Conservation (phyloP, 2,888 invertebrate species). For the Orgyia antiqua region DNA sequence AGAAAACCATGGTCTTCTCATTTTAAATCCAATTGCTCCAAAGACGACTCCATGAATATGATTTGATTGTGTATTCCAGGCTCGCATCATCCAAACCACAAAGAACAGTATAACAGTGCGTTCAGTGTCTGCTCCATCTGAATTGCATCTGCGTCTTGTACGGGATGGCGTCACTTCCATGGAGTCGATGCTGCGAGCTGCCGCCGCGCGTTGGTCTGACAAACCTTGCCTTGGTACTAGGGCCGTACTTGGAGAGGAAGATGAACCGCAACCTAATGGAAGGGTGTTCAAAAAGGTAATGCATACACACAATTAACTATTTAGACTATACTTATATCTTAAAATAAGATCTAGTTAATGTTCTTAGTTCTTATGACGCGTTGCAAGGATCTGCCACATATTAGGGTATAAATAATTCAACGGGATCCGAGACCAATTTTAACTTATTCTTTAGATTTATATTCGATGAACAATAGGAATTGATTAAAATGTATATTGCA, state of each 20-base stretch:
- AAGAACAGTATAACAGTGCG: constrained; percentile 85
- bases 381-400: no score
- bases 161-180: constrained; percentile 88
- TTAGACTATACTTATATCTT: no score
- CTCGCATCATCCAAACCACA: constrained; percentile 82
- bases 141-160: constrained; percentile 84
- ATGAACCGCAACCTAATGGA: constrained; percentile 96
- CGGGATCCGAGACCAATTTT: no score
- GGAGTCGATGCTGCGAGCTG: constrained; percentile 89
- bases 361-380: no score
- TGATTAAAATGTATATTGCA: no score
- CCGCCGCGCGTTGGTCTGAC: constrained; percentile 84
- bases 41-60: background rate
- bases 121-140: constrained; percentile 83
- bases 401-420: no score
- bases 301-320: background rate
- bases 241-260: constrained; percentile 93
- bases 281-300: constrained; percentile 95
- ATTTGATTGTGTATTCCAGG: constrained; percentile 65
- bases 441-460: no score
- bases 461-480: no score
- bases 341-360: no score
- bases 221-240: constrained; percentile 93
- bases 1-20: no score
- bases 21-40: no score